phyloP scores from a whole-genome alignment of 2,888 invertebrate genomes.

The Formica aserva region DNA sequence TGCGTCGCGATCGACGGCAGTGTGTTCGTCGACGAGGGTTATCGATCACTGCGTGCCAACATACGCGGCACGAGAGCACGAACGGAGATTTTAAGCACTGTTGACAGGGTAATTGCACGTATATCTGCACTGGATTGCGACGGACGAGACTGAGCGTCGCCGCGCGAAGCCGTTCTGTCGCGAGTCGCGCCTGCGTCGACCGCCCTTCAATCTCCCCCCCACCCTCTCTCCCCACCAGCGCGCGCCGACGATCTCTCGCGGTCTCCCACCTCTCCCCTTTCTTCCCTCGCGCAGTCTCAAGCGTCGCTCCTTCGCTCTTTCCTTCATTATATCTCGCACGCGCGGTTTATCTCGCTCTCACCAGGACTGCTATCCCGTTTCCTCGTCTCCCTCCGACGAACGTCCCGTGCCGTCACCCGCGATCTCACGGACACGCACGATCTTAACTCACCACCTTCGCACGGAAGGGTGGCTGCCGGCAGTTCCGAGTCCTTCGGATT shows the following conservation, averaged over 20 bases:
- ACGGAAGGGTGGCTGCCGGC: constrained; percentile 7
- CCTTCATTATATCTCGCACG: background rate
- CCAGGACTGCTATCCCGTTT: constrained; percentile 7
- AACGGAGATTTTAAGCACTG: constrained; percentile 76
- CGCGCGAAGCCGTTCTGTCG: constrained; percentile 78
- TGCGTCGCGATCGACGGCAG: constrained; percentile 45
- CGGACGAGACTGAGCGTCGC: constrained; percentile 84
- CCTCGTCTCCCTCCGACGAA: constrained; percentile 39
- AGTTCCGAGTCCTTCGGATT: constrained; percentile 71
- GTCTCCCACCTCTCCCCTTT: background rate
- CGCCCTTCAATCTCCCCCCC: constrained; percentile 70
- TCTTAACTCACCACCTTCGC: constrained; percentile 74
- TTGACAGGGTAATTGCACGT: constrained; percentile 82
- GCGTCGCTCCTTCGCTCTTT: constrained; percentile 16
- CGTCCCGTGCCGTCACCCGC: constrained; percentile 46
- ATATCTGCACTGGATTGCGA: constrained; percentile 83
- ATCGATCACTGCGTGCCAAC: constrained; percentile 60
- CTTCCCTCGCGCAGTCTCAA: background rate
- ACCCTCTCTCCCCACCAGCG: constrained; percentile 59
- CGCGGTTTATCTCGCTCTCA: constrained; percentile 26
- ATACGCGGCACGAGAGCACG: constrained; percentile 46
- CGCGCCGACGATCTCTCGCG: constrained; percentile 39
- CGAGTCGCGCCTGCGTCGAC: constrained; percentile 79
- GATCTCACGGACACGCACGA: constrained; percentile 52
- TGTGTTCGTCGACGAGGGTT: constrained; percentile 28